These are phyloP conservation scores for Brenthis hecate DNA, from an alignment of 2,888 invertebrate genomes.

Conservation along the genomic window DNA sequence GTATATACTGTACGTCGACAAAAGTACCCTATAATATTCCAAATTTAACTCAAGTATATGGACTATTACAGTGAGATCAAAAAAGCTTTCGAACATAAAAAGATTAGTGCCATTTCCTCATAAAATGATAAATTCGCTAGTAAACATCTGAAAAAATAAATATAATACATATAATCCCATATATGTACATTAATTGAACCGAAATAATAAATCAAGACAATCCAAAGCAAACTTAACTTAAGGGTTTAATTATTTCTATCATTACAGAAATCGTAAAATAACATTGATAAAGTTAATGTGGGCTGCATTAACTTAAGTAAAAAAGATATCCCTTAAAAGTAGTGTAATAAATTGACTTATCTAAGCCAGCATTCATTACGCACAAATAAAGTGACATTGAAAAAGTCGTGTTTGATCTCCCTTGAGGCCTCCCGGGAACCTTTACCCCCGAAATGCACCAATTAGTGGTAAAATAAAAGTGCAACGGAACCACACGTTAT, in stretches of 20 bases:
- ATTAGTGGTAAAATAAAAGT: conserved; percentile 81
- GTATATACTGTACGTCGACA: no score
- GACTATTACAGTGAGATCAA: no score
- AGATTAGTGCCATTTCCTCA: no score
- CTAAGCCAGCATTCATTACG: conserved; percentile 44
- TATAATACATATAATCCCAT: no score
- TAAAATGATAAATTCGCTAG: no score
- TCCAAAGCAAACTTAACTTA: neutral
- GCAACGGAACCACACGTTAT: conserved; percentile 77
- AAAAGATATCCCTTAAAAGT: conserved; percentile 12
- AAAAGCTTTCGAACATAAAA: no score
- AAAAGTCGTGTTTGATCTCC: conserved; percentile 63
- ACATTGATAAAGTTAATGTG: neutral
- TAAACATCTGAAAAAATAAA: no score
- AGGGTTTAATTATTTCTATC: neutral
- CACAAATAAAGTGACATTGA: conserved; percentile 75
- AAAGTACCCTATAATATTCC: no score
- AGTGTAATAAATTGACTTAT: conserved; percentile 35
- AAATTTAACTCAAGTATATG: no score
- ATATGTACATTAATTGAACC: no score
- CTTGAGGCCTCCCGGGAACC: conserved; percentile 62
- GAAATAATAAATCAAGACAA: no score
- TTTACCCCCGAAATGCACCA: conserved; percentile 73
- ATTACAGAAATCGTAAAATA: neutral
- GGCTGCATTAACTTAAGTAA: neutral